Base-by-base conservation (phyloP, 2,113 vertebrate genomes). In the Eulemur rufifrons region DNA sequence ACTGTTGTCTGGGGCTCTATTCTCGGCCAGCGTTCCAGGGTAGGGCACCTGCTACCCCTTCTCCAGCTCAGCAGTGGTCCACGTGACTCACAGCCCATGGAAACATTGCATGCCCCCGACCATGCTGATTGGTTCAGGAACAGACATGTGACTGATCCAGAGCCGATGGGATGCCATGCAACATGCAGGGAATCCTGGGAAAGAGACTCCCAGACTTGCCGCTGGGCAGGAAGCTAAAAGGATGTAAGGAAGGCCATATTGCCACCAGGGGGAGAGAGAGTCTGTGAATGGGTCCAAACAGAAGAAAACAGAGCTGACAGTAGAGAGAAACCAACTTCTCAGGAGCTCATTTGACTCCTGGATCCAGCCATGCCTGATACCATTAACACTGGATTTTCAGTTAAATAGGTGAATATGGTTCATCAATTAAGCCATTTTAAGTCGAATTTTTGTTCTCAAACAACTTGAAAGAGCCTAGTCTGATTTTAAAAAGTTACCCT, bases 41-140 rank as follows among this genome's bases (percentile, higher is more conserved):
- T 6, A 37, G 61, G 20, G 64, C 6, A 32, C 20, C 21, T 0
- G 6, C 50, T 4, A 12, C 1, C 18, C 42, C 11, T 5, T 1
- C 20, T 81, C 42, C 7, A 3, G 47, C 8, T 59, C 50, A 37
- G 37, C 37, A 92, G 71, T 3, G 5, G 7, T 8, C n/a, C 45
- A 13, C 4, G 56, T 25, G 42, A 76, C 29, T 42, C 66, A 34
- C 2, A 74, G 63, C 27, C 73, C n/a, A 45, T 13, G 61, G 37
- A 47, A 59, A 59, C 68, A 71, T 5, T 8, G 59, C 45, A 4
- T 39, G 14, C 59, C 15, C n/a, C 27, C 11, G n/a, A 47, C 20
- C 63, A 23, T n/a, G 12, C 73, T 29, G 94, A 91, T 21, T 45
- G 82, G 94, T 50, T 37, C 52, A 54, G 82, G 34, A 54, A 63